Conservation (phyloP, 2,888 invertebrate species). For the Epinotia nisella region DNA sequence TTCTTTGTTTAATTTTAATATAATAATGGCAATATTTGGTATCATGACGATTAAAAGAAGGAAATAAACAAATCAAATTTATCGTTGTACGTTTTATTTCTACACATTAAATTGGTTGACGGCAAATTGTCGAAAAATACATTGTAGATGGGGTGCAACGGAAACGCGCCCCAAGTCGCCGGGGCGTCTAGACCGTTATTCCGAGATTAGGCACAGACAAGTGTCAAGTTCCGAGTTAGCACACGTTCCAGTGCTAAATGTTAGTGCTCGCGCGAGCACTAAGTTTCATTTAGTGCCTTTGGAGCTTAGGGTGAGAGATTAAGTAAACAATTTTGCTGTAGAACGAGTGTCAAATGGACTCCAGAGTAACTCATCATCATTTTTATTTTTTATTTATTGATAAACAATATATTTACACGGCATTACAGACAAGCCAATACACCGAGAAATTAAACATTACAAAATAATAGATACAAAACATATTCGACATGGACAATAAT, state of each 20-base stretch:
- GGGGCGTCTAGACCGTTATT: constrained; percentile 36
- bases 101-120: neutral
- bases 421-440: too few relatives aligned
- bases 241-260: constrained; percentile 25
- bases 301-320: neutral
- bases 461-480: too few relatives aligned
- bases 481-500: too few relatives aligned
- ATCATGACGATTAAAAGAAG: too few relatives aligned
- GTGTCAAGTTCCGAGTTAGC: constrained; percentile 37
- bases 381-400: too few relatives aligned
- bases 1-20: too few relatives aligned
- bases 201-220: constrained; percentile 36
- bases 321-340: neutral
- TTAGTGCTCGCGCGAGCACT: constrained; percentile 22
- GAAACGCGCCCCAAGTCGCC: constrained; percentile 11
- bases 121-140: neutral
- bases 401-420: too few relatives aligned
- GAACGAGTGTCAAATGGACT: constrained; percentile 42
- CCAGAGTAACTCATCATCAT: too few relatives aligned
- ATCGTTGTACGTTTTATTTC: too few relatives aligned
- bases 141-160: neutral
- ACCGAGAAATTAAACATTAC: too few relatives aligned
- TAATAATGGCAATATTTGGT: too few relatives aligned
- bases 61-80: too few relatives aligned
- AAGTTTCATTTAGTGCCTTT: constrained; percentile 4